Conservation (phyloP, 2,888 invertebrate species). For the Morpho helenor region DNA sequence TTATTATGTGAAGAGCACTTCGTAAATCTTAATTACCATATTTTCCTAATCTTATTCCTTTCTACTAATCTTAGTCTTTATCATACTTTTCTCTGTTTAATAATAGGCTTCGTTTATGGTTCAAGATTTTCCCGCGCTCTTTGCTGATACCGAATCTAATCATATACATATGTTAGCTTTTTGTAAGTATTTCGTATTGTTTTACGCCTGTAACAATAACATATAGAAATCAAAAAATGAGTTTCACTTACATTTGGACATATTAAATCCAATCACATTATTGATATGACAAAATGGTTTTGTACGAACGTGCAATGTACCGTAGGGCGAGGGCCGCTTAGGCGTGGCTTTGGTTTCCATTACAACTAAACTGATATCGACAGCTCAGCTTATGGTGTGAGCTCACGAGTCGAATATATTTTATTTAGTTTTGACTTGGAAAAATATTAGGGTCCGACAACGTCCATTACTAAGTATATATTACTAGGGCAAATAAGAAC, state of each 20-base stretch:
- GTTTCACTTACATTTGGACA: too few species aligned
- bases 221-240: too few species aligned
- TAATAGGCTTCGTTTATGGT: too few species aligned
- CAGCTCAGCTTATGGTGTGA: conserved; percentile 27
- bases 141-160: too few species aligned
- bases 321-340: conserved; percentile 21
- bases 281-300: background rate
- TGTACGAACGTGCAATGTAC: conserved; percentile 11
- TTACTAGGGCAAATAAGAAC: background rate
- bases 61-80: background rate
- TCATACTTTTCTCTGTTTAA: background rate
- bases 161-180: too few species aligned
- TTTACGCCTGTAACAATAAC: background rate
- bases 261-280: background rate
- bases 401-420: conserved; percentile 11
- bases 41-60: background rate
- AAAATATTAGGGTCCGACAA: background rate
- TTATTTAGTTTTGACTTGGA: conserved; percentile 7
- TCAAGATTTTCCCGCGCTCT: too few species aligned
- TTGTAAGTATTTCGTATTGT: background rate
- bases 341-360: conserved; percentile 34
- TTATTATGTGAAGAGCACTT: too few species aligned
- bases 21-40: too few species aligned
- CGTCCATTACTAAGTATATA: background rate
- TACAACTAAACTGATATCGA: conserved; percentile 35